Conservation (phyloP, 2,888 invertebrate species). For the Hypsopygia costalis region DNA sequence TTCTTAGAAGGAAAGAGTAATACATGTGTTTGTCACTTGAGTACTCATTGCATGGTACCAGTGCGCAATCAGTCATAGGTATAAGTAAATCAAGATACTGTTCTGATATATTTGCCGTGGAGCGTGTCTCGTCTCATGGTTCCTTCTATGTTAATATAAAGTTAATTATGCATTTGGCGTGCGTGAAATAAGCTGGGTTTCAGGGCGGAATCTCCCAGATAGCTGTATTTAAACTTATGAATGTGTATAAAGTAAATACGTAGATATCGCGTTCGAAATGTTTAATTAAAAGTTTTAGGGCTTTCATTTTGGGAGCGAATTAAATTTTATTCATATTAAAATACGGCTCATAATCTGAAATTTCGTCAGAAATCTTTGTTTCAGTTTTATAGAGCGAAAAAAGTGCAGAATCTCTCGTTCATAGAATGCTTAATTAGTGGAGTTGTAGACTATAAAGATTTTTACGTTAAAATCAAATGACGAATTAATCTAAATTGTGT, state of each 20-base stretch:
- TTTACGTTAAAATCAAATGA: no score
- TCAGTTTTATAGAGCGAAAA: no score
- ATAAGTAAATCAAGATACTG: not conserved
- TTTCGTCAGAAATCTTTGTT: no score
- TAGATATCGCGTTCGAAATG: conserved; percentile 1
- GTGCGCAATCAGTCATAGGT: not conserved
- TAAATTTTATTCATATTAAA: not conserved
- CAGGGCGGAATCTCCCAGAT: conserved; percentile 38
- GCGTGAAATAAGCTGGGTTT: conserved; percentile 55
- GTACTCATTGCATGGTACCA: no score
- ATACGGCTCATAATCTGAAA: no score
- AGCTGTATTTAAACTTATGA: conserved; percentile 37
- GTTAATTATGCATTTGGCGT: conserved; percentile 70
- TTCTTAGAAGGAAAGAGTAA: no score
- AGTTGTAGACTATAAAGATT: no score
- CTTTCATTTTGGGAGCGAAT: not conserved
- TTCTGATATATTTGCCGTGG: not conserved
- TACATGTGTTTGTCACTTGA: no score
- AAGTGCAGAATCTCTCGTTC: no score
- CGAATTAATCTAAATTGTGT: no score
- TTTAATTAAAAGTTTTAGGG: conserved; percentile 9
- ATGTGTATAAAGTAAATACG: conserved; percentile 35
- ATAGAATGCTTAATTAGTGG: no score
- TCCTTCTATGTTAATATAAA: conserved; percentile 55
- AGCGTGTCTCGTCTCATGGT: not conserved